Base-by-base conservation (phyloP, 2,113 vertebrate species). In the Jaculus jaculus region DNA sequence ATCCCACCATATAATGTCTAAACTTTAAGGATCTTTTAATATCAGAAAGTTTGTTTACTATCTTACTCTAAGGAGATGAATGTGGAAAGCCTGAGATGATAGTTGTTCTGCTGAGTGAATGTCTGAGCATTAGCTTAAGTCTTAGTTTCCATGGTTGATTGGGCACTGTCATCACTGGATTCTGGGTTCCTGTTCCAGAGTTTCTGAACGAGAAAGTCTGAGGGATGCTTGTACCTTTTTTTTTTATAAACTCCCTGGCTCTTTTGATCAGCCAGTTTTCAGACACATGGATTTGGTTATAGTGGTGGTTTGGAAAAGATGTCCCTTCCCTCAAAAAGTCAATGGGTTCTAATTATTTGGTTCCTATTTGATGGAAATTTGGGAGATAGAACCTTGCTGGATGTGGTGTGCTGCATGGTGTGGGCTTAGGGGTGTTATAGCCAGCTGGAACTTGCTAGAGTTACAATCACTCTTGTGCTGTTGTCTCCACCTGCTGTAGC, bases 201-300 rank as follows among this genome's bases (percentile, higher is more conserved):
- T 68, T 65, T 84, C 72, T 73, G 86, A 68, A 69, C 42, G 23
- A 61, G 30, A 17, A 24, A 69, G 37, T 74, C 71, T 42, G 71
- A 47, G 1, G 32, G 78, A 77, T 79, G 65, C 65, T 93, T 69
- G 92, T 84, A 88, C 18, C 68, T 92, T 24, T 21, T 18, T 18
- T 85, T 91, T 95, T 96, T 54, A 54, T 54, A 16, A 15, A 87
- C 39, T 69, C 39, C 15, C 15, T 71, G 54, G 26, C 63, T 69
- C 21, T 80, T 88, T 10, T 77, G 69, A 47, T 92, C 42, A 81
- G 61, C 37, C 66, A 65, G 20, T 42, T 61, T 81, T 95, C 89
- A 78, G 82, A 81, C 80, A 89, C 65, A 60, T 6, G n/a, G 37
- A 37, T 32, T 73, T 66, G 42, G 66, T 92, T 87, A 68, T 18